A percentile compares a stretch with the other conserved stretches of the same genome.
These are phyloP conservation scores for Acipenser oxyrinchus DNA, from an alignment of 2,797 vertebrate species.

Conservation along the genomic window DNA sequence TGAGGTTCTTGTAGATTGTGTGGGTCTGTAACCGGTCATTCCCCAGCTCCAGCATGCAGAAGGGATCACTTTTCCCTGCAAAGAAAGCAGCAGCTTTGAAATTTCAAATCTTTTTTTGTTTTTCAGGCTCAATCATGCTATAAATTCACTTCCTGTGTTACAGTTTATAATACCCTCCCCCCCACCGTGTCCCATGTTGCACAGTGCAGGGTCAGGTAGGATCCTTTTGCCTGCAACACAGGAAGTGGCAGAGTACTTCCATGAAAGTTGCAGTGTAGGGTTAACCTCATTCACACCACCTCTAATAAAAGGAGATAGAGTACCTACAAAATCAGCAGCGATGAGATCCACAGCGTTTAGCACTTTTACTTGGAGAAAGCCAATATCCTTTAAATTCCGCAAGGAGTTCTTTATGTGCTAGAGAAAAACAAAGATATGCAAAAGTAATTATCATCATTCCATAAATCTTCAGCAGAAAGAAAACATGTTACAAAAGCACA, in stretches of 20 bases:
- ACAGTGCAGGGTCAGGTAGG: no score
- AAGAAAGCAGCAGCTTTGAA: conserved; percentile 2
- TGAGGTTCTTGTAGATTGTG: conserved; percentile 80
- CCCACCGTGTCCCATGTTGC: no score
- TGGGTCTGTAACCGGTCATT: conserved; percentile 88
- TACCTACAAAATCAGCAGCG: conserved; percentile 88
- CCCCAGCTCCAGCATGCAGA: conserved; percentile 82
- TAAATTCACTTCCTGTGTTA: no score
- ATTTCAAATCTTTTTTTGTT: no score
- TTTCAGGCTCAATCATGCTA: no score
- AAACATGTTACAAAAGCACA: no score
- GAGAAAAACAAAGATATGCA: conserved; percentile 20
- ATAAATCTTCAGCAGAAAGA: not conserved
- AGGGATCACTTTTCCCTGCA: conserved; percentile 86
- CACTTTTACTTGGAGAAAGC: conserved; percentile 89
- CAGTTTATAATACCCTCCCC: no score
- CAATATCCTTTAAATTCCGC: conserved; percentile 67
- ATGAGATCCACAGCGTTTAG: conserved; percentile 79
- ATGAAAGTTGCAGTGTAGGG: no score
- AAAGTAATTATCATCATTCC: not conserved
- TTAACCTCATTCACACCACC: no score
- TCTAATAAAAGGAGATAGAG: not conserved
- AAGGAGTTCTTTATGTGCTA: conserved; percentile 75
- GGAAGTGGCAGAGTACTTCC: no score
- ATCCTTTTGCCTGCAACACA: no score